Percentiles rank a stretch among this genome's conserved stretches.
These are phyloP conservation scores for Sander vitreus DNA, from an alignment of 2,113 vertebrate genomes.

Conservation along the genomic window DNA sequence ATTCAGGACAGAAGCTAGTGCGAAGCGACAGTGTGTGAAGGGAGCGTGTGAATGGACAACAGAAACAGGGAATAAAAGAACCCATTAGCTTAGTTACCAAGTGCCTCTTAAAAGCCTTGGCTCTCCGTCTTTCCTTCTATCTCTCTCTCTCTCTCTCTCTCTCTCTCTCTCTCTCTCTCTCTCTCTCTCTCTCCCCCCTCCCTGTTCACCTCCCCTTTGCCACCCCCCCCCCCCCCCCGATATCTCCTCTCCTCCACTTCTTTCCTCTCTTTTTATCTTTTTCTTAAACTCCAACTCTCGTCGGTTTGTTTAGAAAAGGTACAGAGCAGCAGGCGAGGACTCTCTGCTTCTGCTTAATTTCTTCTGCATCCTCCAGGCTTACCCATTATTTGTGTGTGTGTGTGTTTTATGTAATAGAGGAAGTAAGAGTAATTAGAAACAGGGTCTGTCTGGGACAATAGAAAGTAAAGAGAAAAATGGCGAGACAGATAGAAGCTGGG, in stretches of 20 bases:
- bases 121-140: slow-evolving; percentile 14
- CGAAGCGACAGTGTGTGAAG: slow-evolving; percentile 57
- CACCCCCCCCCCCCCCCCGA: too few species aligned
- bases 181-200: neutral
- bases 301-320: neutral
- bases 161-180: neutral
- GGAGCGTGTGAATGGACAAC: slow-evolving; percentile 56
- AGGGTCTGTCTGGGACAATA: slow-evolving; percentile 33
- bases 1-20: slow-evolving; percentile 51
- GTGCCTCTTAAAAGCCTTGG: slow-evolving; percentile 56
- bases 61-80: slow-evolving; percentile 51
- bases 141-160: neutral
- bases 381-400: slow-evolving; percentile 3
- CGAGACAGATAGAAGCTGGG: slow-evolving; percentile 12
- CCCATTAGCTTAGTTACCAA: slow-evolving; percentile 60
- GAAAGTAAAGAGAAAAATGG: slow-evolving; percentile 4
- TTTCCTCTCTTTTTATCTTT: neutral
- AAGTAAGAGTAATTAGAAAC: slow-evolving; percentile 60
- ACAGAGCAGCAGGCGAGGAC: slow-evolving; percentile 1
- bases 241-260: neutral
- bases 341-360: slow-evolving; percentile 23
- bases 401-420: slow-evolving; percentile 42
- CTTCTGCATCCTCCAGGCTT: slow-evolving; percentile 39
- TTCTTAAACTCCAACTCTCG: neutral
- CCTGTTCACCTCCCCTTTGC: neutral